Base-by-base conservation (phyloP, 2,797 vertebrate species). In the Parauchenoglanis punctatus region DNA sequence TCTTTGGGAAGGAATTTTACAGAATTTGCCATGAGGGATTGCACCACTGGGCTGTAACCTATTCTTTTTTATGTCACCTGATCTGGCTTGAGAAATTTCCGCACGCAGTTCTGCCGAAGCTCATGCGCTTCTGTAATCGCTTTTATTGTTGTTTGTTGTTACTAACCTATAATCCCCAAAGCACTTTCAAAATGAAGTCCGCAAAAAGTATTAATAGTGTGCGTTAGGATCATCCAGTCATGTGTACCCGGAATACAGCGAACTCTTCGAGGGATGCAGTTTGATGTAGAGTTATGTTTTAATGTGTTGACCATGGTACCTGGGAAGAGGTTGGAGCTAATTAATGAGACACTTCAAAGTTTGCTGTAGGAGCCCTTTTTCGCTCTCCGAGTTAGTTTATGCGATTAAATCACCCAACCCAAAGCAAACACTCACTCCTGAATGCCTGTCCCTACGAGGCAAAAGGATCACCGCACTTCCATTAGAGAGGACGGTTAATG, bases 331-430 rank as follows among this genome's bases (percentile, higher is more conserved):
- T 93, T 94, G 93, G 88, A 89, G 91, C 91, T 93, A 93, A 94
- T 94, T 93, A 93, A 91, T 89, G 85, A 91, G 89, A 75, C 93
- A 92, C 93, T 93, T 95, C 93, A 94, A 94, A 95, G 94, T 94
- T 94, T 93, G 91, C 90, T 54, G 54, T 82, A 40, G 84, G 84
- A 67, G 59, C 23, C 77, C 31, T 73, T 76, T 86, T 65, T 49
- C 63, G 85, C 54, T 67, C 61, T 77, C 72, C 20, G 44, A 20
- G 28, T 95, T 93, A 94, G 93, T 94, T 94, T 94, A 94, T 93
- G 68, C 92, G 93, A 95, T 95, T 94, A 94, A 91, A 91, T 92
- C 87, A 91, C 89, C 89, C 68, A 67, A 91, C 91, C 89, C 91
- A 91, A 91, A 87, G 87, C 67, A 87, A 91, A 91, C 92, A 92